Base-by-base conservation (phyloP, 2,888 invertebrate genomes). In the Lepidocyrtinus sp. region DNA sequence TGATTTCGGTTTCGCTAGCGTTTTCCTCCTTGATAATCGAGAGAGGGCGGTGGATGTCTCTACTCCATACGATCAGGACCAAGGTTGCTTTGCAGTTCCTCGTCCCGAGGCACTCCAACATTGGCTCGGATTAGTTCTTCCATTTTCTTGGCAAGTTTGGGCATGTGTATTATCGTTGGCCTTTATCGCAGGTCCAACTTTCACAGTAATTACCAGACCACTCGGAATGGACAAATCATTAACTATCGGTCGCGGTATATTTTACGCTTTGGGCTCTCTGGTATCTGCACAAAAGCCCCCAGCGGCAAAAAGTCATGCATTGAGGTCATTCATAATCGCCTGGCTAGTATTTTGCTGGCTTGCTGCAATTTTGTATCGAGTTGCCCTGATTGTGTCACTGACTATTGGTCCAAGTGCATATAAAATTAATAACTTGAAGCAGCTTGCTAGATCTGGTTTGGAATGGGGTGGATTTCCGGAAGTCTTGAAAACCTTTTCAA, bases 71-170 rank as follows among this genome's bases (percentile, higher is more conserved):
- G 86, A 86, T 71, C 82, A 84, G 50, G 86, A 86, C 36, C 75
- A 85, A 69, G 86, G 85, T 0, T 86, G 86, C 72, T 86, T 86
- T 78, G 86, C 85, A 0, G 85, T 85, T 2, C 86, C 86, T n/a
- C 36, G 85, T 3, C 86, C 86, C 0, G 86, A 86, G 76, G 83
- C 85, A 1, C 69, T 86, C 1, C 84, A 85, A 64, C 85, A 85
- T 55, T 85, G 86, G 86, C 73, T 85, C 0, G 86, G 86, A 12
- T 69, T 86, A 0, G 76, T 86, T 17, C 64, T 86, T 0, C 86
- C 86, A 9, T 86, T 86, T 74, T 85, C 85, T 0, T 86, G 86
- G 86, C 83, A 86, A 77, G 86, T 86, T 21, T 86, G 86, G 86
- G 86, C 82, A 17, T 86, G 86, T 25, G 74, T 86, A 1, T 15